These are phyloP conservation scores for Seriola quinqueradiata DNA, from an alignment of 2,113 vertebrate genomes.

Conservation along the genomic window DNA sequence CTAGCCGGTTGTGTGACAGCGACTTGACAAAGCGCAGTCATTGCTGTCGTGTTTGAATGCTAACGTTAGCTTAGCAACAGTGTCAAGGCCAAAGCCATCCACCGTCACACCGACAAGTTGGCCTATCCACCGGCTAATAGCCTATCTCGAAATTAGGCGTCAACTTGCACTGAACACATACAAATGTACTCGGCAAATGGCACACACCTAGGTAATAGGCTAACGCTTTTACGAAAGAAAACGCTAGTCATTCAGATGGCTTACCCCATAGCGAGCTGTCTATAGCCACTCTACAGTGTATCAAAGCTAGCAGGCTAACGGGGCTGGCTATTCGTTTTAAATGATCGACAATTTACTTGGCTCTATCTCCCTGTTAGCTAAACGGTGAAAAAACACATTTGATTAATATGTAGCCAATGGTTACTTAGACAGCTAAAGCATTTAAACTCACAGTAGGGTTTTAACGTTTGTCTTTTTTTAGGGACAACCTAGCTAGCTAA, in stretches of 20 bases:
- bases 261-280: conserved; percentile 5
- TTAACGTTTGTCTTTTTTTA: neutral
- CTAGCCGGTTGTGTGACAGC: conserved; percentile 46
- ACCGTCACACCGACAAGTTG: conserved; percentile 48
- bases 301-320: conserved; percentile 52
- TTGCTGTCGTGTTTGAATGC: conserved; percentile 65
- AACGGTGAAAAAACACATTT: conserved; percentile 4
- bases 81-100: conserved; percentile 73
- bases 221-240: neutral
- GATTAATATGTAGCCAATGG: too few relatives aligned
- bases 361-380: conserved; percentile 10
- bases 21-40: conserved; percentile 78
- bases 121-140: conserved; percentile 31
- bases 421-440: neutral
- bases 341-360: conserved; percentile 20
- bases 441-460: neutral
- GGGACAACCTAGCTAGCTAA: conserved; percentile 1
- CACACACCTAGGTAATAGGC: neutral
- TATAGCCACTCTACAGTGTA: neutral
- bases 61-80: conserved; percentile 71
- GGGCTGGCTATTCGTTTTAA: conserved; percentile 36
- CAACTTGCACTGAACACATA: neutral
- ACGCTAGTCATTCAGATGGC: neutral
- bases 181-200: rapidly evolving
- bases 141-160: neutral